phyloP scores from a whole-genome alignment of 1,140 invertebrate species.

The Drosophila novamexicana region DNA sequence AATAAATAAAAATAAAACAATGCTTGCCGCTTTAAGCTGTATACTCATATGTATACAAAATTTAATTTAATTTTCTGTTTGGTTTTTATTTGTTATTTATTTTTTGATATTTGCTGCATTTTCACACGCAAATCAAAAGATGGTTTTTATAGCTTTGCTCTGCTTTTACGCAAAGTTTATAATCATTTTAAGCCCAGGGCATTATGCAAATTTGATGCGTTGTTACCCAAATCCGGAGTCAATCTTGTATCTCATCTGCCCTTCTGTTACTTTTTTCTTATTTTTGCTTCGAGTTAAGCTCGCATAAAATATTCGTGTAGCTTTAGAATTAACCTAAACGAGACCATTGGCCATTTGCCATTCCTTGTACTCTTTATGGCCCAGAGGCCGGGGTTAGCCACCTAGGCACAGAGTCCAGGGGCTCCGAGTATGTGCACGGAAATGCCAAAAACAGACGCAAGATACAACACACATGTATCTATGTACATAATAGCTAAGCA shows the following conservation, averaged over 20 bases:
- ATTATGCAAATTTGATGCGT: constrained; percentile 64
- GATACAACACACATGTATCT: not conserved
- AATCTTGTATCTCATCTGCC: constrained; percentile 10
- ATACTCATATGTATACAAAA: constrained; percentile 9
- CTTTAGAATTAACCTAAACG: constrained; percentile 16
- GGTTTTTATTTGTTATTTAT: constrained; percentile 21
- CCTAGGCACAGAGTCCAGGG: constrained; percentile 1
- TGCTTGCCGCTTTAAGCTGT: constrained; percentile 20
- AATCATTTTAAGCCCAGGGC: constrained; percentile 18
- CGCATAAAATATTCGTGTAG: constrained; percentile 7
- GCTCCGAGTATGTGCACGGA: not conserved
- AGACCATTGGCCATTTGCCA: constrained; percentile 25
- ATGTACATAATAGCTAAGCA: not conserved
- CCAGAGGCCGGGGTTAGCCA: not conserved
- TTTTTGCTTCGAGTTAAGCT: constrained; percentile 1
- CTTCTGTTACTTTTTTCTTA: not conserved
- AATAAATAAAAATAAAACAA: constrained; percentile 28
- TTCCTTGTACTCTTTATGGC: constrained; percentile 17
- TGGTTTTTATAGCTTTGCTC: constrained; percentile 36
- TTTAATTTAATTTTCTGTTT: constrained; percentile 35
- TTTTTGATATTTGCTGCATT: constrained; percentile 37
- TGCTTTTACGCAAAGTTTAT: constrained; percentile 9
- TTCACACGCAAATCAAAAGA: constrained; percentile 75
- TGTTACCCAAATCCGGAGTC: constrained; percentile 16
- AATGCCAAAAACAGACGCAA: not conserved